Conservation (phyloP, 2,888 invertebrate genomes). For the Xestia rhomboidea region DNA sequence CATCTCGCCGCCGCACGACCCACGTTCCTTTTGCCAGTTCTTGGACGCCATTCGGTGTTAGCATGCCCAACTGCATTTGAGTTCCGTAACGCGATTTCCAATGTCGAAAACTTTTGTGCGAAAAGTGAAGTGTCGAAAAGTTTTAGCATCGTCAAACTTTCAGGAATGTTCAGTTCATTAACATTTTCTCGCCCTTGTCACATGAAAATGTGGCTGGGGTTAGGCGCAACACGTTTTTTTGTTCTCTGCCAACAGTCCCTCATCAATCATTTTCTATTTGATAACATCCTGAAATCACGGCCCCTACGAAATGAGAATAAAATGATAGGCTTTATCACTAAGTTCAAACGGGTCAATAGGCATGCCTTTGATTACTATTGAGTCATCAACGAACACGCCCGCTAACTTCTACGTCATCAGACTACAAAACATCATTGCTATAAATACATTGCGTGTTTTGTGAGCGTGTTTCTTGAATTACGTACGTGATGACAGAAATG, state of each 20-base stretch:
- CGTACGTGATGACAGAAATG: constrained; percentile 51
- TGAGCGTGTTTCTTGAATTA: constrained; percentile 3
- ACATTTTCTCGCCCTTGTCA: neutral
- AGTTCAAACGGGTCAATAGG: constrained; percentile 18
- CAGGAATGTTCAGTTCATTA: neutral
- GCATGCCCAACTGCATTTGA: too few species aligned
- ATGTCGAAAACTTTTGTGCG: too few species aligned
- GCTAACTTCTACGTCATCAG: constrained; percentile 45
- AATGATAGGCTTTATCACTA: neutral
- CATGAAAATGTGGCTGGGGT: neutral
- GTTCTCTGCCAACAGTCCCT: neutral
- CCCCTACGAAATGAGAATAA: neutral
- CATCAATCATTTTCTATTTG: neutral
- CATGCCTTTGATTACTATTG: constrained; percentile 38
- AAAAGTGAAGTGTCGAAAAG: too few species aligned
- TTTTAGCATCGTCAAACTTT: neutral
- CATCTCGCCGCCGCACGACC: too few species aligned
- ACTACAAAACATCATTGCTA: constrained; percentile 22
- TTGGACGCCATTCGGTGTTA: too few species aligned
- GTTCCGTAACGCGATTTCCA: too few species aligned
- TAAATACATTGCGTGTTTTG: constrained; percentile 44
- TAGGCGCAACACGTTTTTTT: neutral
- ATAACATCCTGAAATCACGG: neutral
- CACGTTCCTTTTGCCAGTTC: too few species aligned
- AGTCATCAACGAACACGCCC: constrained; percentile 46